Evolutionary conservation across 2,888 invertebrate genomes (phyloP).

Genomic region (Cremastinae sp.): DNA sequence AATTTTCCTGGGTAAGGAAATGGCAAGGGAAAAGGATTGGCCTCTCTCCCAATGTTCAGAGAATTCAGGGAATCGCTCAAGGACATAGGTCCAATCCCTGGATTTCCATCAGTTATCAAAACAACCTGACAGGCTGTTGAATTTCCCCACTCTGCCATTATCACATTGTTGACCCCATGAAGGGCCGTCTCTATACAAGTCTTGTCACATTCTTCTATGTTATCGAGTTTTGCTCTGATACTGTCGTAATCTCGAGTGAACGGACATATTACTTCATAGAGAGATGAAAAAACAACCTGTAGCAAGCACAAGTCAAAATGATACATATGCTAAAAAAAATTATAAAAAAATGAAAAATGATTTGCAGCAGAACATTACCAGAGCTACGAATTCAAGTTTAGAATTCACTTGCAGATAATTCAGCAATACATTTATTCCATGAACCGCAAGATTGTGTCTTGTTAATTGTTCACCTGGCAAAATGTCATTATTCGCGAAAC

Average conservation of each 20-base stretch:
- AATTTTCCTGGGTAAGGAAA: slow-evolving; percentile 91
- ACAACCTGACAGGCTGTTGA: slow-evolving; percentile 92
- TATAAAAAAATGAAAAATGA: no score
- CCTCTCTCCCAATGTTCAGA: slow-evolving; percentile 79
- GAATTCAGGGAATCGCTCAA: slow-evolving; percentile 83
- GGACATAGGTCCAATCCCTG: slow-evolving; percentile 86
- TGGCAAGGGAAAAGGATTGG: slow-evolving; percentile 86
- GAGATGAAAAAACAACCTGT: slow-evolving; percentile 82
- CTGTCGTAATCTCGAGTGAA: slow-evolving; percentile 94
- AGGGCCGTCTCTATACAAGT: slow-evolving; percentile 91
- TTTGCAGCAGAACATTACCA: no score
- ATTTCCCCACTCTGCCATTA: slow-evolving; percentile 94
- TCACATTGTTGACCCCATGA: slow-evolving; percentile 88
- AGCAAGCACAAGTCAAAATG: no score
- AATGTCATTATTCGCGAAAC: slow-evolving; percentile 79
- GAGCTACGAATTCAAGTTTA: slow-evolving; percentile 87
- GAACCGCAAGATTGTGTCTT: slow-evolving; percentile 84
- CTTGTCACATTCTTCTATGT: slow-evolving; percentile 92
- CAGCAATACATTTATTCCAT: slow-evolving; percentile 85
- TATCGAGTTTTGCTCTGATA: slow-evolving; percentile 88
- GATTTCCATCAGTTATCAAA: slow-evolving; percentile 89
- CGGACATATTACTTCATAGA: slow-evolving; percentile 86
- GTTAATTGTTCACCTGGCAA: slow-evolving; percentile 82
- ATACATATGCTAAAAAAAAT: slow-evolving; percentile 25
- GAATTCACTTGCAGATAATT: slow-evolving; percentile 85